A percentile compares a stretch with the other conserved stretches of the same genome.
phyloP scores from a whole-genome alignment of 2,797 vertebrate species.

The Schizopygopsis malacanthus region DNA sequence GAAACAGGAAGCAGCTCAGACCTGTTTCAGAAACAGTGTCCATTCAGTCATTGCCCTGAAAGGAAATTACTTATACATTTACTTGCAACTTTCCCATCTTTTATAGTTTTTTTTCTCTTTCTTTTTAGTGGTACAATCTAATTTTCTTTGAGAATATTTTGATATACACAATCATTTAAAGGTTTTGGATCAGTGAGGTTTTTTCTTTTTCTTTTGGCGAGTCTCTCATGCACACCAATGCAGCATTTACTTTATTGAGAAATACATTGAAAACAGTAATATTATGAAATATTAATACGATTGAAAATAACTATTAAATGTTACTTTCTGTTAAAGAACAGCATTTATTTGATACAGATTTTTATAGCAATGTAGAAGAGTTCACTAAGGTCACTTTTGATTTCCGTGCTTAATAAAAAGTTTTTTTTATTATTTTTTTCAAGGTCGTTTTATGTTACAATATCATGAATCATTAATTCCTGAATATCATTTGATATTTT shows the following conservation, averaged over 20 bases:
- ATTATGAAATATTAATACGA: too few relatives aligned
- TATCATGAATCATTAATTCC: background rate
- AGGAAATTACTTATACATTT: constrained; percentile 61
- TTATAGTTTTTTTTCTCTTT: background rate
- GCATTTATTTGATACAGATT: too few relatives aligned
- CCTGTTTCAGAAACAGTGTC: constrained; percentile 67
- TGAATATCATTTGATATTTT: background rate
- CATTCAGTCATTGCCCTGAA: constrained; percentile 66
- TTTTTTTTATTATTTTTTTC: background rate
- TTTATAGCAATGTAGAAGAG: background rate
- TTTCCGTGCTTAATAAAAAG: background rate
- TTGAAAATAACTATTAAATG: background rate
- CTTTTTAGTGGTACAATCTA: background rate
- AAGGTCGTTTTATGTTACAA: background rate
- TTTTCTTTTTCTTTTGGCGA: background rate
- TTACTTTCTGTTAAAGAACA: too few relatives aligned
- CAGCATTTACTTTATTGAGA: background rate
- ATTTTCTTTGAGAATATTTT: background rate
- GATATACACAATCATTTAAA: background rate
- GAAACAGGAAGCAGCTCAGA: constrained; percentile 64
- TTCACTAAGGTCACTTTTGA: background rate
- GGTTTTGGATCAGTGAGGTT: too few relatives aligned
- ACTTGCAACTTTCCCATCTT: constrained; percentile 48
- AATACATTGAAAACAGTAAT: too few relatives aligned
- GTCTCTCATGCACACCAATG: background rate